Evolutionary conservation across 1,140 invertebrate genomes (phyloP).

Genomic region (Drosophila asahinai): DNA sequence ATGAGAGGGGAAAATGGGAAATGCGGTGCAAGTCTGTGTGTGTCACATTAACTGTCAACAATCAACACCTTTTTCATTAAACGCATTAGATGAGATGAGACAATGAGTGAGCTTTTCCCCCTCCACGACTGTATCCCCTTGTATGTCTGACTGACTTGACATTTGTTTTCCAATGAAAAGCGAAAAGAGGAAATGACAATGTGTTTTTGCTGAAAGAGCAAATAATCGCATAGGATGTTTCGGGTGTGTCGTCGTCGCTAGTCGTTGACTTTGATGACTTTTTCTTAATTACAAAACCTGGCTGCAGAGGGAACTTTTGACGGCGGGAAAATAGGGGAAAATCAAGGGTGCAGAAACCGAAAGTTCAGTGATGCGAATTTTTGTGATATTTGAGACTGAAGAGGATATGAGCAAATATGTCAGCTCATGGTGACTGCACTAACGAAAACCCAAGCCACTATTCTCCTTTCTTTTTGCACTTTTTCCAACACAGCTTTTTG

Average conservation of each 20-base stretch:
- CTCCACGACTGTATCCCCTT: background rate
- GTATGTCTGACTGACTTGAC: slow-evolving; percentile 47
- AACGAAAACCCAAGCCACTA: slow-evolving; percentile 5
- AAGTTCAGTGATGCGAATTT: slow-evolving; percentile 60
- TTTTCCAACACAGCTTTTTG: background rate
- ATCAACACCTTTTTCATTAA: slow-evolving; percentile 84
- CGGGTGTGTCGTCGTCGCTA: slow-evolving; percentile 30
- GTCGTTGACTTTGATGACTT: slow-evolving; percentile 81
- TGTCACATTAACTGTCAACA: slow-evolving; percentile 69
- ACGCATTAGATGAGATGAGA: slow-evolving; percentile 76
- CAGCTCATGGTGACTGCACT: slow-evolving; percentile 19
- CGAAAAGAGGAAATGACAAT: slow-evolving; percentile 77
- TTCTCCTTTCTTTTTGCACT: background rate
- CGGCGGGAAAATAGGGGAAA: slow-evolving; percentile 31
- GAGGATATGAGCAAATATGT: slow-evolving; percentile 65
- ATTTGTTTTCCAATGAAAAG: slow-evolving; percentile 80
- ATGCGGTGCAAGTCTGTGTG: slow-evolving; percentile 23
- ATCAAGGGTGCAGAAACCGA: slow-evolving; percentile 11
- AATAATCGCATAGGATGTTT: slow-evolving; percentile 47
- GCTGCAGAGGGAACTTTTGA: slow-evolving; percentile 25
- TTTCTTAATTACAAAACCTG: slow-evolving; percentile 81
- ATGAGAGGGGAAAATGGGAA: background rate
- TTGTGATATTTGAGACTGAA: slow-evolving; percentile 27
- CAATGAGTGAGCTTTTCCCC: slow-evolving; percentile 38
- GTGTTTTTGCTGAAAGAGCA: slow-evolving; percentile 51